phyloP scores from a whole-genome alignment of 2,797 vertebrate genomes.

The Benthosema pterotum region DNA sequence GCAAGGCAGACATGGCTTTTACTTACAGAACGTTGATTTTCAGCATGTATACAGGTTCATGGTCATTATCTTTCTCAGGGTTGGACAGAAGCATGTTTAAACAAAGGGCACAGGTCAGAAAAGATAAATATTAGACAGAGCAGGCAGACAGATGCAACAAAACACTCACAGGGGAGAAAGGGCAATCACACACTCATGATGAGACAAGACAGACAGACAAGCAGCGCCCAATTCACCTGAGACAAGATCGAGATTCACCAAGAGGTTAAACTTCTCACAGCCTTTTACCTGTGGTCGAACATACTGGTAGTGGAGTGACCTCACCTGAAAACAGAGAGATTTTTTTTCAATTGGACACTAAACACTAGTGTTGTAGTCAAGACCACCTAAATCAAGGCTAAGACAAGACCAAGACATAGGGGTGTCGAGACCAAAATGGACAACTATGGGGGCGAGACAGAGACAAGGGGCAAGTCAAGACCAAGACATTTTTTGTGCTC shows the following conservation, averaged over 20 bases:
- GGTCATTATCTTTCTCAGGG: constrained; percentile 2
- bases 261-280: constrained; percentile 81
- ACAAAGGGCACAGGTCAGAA: neutral
- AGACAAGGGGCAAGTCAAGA: too few species aligned
- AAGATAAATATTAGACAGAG: neutral
- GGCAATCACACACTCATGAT: too few species aligned
- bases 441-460: too few species aligned
- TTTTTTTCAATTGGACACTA: too few species aligned
- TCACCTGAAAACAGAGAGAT: constrained; percentile 67
- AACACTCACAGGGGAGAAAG: too few species aligned
- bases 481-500: too few species aligned
- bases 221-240: constrained; percentile 30
- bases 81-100: neutral
- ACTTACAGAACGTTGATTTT: constrained; percentile 63
- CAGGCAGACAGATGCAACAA: too few species aligned
- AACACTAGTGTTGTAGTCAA: too few species aligned
- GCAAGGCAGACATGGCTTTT: neutral
- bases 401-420: too few species aligned
- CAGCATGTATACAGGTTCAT: constrained; percentile 45
- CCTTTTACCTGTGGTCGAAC: constrained; percentile 71
- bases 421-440: too few species aligned
- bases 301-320: constrained; percentile 87
- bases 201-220: neutral
- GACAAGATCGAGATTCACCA: constrained; percentile 62
- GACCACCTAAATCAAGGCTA: too few species aligned